Base-by-base conservation (phyloP, 1,140 invertebrate species). In the Alviniconcha marisindica region DNA sequence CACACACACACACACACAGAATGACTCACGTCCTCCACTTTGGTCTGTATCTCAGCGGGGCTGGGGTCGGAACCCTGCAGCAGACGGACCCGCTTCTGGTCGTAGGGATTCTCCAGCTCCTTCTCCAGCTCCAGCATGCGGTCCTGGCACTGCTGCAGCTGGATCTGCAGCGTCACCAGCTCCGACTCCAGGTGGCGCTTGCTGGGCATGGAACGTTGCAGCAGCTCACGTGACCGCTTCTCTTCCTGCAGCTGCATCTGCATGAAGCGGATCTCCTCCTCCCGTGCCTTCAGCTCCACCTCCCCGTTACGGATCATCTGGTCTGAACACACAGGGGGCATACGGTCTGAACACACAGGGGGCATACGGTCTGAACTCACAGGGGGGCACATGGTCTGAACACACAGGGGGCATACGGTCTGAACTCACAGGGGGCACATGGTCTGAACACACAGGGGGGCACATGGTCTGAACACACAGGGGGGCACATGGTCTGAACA, bases 121-220 rank as follows among this genome's bases (percentile, higher is more conserved):
- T 91, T 91, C 87, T 93, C 93, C 74, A 93, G 87, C 74, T 93
- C 91, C 76, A 92, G 48, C 89, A 93, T 91, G 38, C 91, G 88
- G 84, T 93, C 92, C 85, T 93, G 92, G 83, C 93, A 93, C 54
- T 93, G 90, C 60, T 90, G 89, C 66, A 93, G 85, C 92, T 93
- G 83, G 51, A 92, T 92, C 81, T 93, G 91, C 66, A 92, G 74
- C 1, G 90, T 91, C 60, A 91, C 89, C 51, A 93, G 85, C 84
- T 93, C 92, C 33, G 89, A 71, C 77, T 93, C 91, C 21, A 91
- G 83, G 48, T 88, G 87, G 15, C 81, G 48, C 85, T 92, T 93
- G 77, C 90, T 89, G 36, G 91, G 91, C 71, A 91, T 83, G 42
- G 89, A 71, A 83, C 91, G 92, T 42, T 88, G 87, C 24, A 92